Percentiles rank a stretch among this genome's conserved stretches.
These are phyloP conservation scores for Eugnorisma glareosa DNA, from an alignment of 2,888 invertebrate genomes.

Conservation along the genomic window DNA sequence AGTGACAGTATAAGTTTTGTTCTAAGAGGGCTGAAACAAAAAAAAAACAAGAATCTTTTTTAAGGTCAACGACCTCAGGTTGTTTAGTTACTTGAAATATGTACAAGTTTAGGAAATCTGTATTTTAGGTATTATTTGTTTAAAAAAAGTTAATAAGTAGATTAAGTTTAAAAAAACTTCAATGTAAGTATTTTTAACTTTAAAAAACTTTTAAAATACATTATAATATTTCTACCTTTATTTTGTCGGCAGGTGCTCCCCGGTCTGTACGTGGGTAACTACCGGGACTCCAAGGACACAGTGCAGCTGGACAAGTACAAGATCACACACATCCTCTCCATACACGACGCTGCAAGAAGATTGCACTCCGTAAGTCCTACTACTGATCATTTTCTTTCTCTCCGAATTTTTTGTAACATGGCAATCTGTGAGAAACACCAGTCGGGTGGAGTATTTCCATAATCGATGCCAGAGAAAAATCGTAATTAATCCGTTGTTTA, in stretches of 20 bases:
- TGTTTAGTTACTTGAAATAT: neutral
- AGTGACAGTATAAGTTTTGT: no score
- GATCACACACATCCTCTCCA: constrained; percentile 98
- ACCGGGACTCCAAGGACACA: constrained; percentile 98
- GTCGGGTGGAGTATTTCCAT: neutral
- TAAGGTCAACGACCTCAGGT: neutral
- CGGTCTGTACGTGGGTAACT: constrained; percentile 98
- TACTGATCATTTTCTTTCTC: neutral
- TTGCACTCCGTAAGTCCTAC: constrained; percentile 94
- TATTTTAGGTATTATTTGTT: neutral
- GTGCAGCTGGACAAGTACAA: constrained; percentile 96
- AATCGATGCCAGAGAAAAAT: neutral
- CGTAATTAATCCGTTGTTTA: neutral
- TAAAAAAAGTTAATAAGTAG: neutral
- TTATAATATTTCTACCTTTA: neutral
- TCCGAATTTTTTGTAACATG: neutral
- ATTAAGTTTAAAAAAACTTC: neutral
- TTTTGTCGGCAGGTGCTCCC: constrained; percentile 94
- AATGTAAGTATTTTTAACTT: neutral
- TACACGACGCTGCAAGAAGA: constrained; percentile 98
- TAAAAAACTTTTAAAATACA: neutral
- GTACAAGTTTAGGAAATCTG: neutral
- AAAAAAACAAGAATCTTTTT: neutral
- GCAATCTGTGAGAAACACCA: neutral
- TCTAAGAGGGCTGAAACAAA: neutral